Percentiles rank a stretch among this genome's conserved stretches.
Conservation (phyloP, 2,113 vertebrate species). For the Thinocorus orbignyianus region DNA sequence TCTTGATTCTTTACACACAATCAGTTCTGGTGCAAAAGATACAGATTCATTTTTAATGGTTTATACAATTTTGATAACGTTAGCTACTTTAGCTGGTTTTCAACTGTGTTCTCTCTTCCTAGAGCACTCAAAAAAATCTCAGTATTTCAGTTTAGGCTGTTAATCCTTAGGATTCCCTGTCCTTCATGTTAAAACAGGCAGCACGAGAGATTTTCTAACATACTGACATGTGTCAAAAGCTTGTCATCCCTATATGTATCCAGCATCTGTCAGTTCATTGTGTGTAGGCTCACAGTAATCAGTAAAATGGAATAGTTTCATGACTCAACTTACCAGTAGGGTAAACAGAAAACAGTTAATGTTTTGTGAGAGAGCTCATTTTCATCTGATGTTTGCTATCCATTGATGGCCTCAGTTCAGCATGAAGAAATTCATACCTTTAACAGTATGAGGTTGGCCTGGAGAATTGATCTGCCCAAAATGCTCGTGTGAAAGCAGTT, state of each 20-base stretch:
- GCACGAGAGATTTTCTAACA: not conserved
- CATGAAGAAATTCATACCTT: not conserved
- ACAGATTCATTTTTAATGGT: not conserved
- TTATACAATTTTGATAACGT: not conserved
- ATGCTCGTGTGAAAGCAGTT: not conserved
- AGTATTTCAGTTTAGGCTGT: not conserved
- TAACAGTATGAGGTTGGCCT: not conserved
- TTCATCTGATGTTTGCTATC: not conserved
- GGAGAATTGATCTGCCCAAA: not conserved
- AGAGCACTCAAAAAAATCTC: not conserved
- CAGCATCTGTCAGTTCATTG: not conserved
- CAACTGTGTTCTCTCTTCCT: not conserved
- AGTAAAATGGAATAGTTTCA: not conserved
- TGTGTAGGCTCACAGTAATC: not conserved
- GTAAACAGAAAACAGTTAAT: not conserved
- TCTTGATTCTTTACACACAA: not conserved
- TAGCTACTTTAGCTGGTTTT: not conserved
- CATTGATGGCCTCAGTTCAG: not conserved
- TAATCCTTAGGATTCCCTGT: not conserved
- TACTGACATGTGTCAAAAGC: not conserved
- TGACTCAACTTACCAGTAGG: accelerated
- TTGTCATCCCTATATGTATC: not conserved
- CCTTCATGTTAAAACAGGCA: not conserved
- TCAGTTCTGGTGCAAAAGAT: not conserved
- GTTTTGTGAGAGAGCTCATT: not conserved